A percentile compares a stretch with the other conserved stretches of the same genome.
Conservation (phyloP, 2,797 vertebrate genomes). For the Mus caroli region DNA sequence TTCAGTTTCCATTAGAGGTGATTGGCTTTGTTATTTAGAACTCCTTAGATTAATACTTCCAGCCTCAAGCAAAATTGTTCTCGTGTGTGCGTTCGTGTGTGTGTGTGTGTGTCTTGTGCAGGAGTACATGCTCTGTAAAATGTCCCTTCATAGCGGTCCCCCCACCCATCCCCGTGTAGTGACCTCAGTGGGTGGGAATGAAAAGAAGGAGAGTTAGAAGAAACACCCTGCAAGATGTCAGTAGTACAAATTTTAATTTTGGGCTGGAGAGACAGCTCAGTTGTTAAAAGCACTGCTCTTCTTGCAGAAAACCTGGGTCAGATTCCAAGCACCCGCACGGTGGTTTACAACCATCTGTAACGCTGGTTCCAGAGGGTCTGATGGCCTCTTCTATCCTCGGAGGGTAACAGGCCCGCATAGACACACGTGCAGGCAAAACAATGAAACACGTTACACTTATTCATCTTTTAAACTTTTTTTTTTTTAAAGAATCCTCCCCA, state of each 20-base stretch:
- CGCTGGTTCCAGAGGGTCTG: background rate
- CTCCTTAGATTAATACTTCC: background rate
- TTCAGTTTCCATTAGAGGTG: background rate
- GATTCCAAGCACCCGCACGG: background rate
- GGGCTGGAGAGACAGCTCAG: background rate
- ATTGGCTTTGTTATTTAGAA: slow-evolving; percentile 11
- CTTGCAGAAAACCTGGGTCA: background rate
- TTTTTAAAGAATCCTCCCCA: background rate
- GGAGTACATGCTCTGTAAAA: background rate
- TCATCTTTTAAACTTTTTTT: background rate
- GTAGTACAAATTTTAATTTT: background rate
- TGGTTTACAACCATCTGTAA: background rate
- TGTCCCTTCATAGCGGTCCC: background rate
- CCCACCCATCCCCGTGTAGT: background rate
- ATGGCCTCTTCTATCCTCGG: background rate
- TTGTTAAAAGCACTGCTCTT: background rate
- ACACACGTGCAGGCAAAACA: background rate
- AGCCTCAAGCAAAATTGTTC: background rate
- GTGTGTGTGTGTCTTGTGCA: background rate
- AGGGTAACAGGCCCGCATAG: background rate
- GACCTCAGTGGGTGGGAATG: background rate
- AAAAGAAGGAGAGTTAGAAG: slow-evolving; percentile 45
- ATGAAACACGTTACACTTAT: background rate
- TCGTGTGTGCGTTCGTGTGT: background rate
- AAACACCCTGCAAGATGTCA: background rate